phyloP scores from a whole-genome alignment of 1,140 invertebrate species.

The Euwallacea fornicatus region DNA sequence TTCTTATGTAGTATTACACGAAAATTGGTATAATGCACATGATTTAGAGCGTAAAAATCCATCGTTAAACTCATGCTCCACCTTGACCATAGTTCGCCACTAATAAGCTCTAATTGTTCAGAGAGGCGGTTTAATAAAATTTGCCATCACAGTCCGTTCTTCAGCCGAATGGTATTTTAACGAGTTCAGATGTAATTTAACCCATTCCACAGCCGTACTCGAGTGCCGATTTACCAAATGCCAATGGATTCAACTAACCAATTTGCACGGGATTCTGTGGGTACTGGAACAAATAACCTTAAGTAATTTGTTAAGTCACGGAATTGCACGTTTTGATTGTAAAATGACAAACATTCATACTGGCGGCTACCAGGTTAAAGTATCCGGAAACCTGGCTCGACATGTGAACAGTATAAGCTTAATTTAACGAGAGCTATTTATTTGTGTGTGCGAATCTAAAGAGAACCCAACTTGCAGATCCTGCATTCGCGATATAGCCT shows the following conservation, averaged over 20 bases:
- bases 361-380: constrained; percentile 1
- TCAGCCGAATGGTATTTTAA: constrained; percentile 31
- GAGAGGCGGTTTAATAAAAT: constrained; percentile 25
- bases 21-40: too few relatives aligned
- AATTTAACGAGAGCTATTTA: constrained; percentile 8
- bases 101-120: constrained; percentile 20
- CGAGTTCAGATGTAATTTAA: constrained; percentile 26
- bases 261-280: constrained; percentile 18
- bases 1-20: too few relatives aligned
- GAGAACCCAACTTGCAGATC: background rate
- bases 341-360: constrained; percentile 15
- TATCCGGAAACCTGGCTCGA: constrained; percentile 4
- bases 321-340: constrained; percentile 21
- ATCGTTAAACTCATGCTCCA: background rate
- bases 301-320: constrained; percentile 20
- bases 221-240: constrained; percentile 31
- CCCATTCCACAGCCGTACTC: background rate
- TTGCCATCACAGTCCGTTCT: constrained; percentile 26
- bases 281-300: constrained; percentile 25
- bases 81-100: constrained; percentile 5
- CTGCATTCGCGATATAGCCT: background rate
- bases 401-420: constrained; percentile 11
- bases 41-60: too few relatives aligned
- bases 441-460: constrained; percentile 11
- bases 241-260: constrained; percentile 22